Evolutionary conservation across 2,113 vertebrate species (phyloP).

Genomic region (Halichoerus grypus): DNA sequence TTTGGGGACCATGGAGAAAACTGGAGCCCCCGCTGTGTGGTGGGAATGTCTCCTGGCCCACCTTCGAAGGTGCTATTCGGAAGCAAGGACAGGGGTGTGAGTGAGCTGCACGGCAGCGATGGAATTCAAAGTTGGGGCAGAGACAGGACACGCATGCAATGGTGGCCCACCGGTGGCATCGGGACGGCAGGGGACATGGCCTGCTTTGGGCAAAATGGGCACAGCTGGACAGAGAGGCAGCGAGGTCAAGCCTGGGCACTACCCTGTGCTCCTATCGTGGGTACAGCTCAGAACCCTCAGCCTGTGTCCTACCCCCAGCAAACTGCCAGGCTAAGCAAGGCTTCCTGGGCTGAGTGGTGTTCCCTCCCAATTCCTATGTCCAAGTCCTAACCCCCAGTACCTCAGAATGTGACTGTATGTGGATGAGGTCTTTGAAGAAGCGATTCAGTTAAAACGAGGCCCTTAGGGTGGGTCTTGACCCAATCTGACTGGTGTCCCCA

Average conservation of each 20-base stretch:
- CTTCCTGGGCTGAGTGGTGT: background rate
- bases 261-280: accelerated
- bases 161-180: accelerated
- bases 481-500: background rate
- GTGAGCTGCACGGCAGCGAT: background rate
- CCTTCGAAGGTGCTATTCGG: background rate
- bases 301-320: accelerated
- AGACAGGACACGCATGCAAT: background rate
- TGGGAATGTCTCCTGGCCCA: background rate
- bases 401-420: background rate
- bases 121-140: background rate
- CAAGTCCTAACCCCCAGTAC: background rate
- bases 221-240: accelerated
- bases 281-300: accelerated
- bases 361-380: background rate
- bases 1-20: background rate
- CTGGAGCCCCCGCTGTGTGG: too few relatives aligned
- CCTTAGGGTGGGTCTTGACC: background rate
- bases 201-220: background rate
- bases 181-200: background rate
- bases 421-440: background rate
- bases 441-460: background rate
- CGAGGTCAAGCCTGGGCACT: background rate
- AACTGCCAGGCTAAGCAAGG: background rate
- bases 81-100: background rate